These are phyloP conservation scores for Glyphotaelius pellucidus DNA, from an alignment of 2,888 invertebrate genomes.

Conservation along the genomic window DNA sequence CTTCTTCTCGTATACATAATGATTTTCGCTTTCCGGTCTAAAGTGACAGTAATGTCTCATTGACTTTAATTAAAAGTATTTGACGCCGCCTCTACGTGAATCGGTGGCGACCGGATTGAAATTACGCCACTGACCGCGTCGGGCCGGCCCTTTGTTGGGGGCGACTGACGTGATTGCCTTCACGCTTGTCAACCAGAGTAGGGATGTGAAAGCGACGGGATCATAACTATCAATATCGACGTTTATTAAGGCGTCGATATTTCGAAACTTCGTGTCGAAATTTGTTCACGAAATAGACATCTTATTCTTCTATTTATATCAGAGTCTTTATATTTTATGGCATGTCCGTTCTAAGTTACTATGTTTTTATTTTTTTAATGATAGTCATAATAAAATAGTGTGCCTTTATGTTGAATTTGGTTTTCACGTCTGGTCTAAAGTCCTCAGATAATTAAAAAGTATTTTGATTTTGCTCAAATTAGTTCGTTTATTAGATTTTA, in stretches of 20 bases:
- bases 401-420: too few relatives aligned
- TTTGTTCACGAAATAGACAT: background rate
- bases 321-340: too few relatives aligned
- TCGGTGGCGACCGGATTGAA: background rate
- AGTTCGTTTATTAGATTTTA: too few relatives aligned
- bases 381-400: too few relatives aligned
- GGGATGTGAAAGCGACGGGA: background rate
- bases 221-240: background rate
- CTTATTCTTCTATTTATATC: background rate
- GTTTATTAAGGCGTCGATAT: background rate
- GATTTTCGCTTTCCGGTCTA: background rate
- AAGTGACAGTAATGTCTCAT: background rate
- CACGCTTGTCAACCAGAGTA: background rate
- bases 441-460: too few relatives aligned
- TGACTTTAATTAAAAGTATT: slow-evolving; percentile 1
- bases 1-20: background rate
- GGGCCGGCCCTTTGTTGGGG: background rate
- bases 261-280: background rate
- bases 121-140: slow-evolving; percentile 14
- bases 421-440: too few relatives aligned
- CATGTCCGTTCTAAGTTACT: too few relatives aligned
- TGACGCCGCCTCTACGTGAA: background rate
- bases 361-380: too few relatives aligned
- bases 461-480: too few relatives aligned
- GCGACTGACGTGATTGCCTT: background rate